Evolutionary conservation across 2,888 invertebrate species (phyloP).

Genomic region (Spilosoma lubricipeda): DNA sequence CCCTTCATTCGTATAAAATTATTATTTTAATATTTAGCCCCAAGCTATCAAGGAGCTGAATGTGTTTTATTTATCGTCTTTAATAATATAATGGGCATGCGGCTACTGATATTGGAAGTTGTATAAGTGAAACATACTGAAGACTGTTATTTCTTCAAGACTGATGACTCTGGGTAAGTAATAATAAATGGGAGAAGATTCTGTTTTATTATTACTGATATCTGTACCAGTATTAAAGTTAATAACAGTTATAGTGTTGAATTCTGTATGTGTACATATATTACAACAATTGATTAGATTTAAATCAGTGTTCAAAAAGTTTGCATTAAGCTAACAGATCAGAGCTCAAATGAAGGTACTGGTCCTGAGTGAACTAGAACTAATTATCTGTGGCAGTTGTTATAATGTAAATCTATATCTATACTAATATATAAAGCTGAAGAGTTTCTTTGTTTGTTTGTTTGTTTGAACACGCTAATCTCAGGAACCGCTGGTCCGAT

Average conservation of each 20-base stretch:
- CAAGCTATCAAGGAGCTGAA: conserved; percentile 15
- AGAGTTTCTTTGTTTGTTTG: too few relatives aligned
- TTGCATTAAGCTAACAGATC: neutral
- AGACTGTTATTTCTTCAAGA: conserved; percentile 4
- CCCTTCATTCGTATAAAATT: conserved; percentile 36
- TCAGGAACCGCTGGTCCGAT: too few relatives aligned
- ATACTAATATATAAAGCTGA: too few relatives aligned
- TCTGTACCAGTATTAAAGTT: neutral
- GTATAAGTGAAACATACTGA: conserved; percentile 2
- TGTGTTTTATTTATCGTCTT: conserved; percentile 24
- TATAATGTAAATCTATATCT: too few relatives aligned
- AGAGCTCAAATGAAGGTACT: neutral
- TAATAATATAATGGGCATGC: conserved; percentile 16
- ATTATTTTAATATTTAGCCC: conserved; percentile 38
- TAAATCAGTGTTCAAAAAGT: neutral
- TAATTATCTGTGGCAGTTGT: neutral
- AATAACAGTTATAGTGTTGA: neutral
- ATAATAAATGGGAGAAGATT: neutral
- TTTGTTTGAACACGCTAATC: too few relatives aligned
- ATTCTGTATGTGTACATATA: neutral
- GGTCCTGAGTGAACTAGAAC: neutral
- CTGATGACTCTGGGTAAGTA: neutral
- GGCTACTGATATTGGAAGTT: conserved; percentile 18
- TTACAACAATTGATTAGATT: neutral
- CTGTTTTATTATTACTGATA: neutral